phyloP scores from a whole-genome alignment of 2,113 vertebrate genomes.

The Tamias sibiricus region DNA sequence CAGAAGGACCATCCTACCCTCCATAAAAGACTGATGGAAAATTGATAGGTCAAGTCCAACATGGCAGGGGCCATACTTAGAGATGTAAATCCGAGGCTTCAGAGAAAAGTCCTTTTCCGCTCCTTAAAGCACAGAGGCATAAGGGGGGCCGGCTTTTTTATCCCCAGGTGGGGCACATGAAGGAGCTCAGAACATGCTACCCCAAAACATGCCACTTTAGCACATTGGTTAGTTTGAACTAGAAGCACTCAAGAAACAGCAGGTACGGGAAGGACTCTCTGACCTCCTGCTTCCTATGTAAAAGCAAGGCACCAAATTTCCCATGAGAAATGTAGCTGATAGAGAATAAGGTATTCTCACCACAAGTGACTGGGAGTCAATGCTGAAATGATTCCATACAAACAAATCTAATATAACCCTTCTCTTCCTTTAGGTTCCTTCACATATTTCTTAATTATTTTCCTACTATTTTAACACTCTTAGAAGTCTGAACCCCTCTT shows the following conservation, averaged over 20 bases:
- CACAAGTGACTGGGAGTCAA: neutral
- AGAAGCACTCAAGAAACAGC: neutral
- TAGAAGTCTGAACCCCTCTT: neutral
- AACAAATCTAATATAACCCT: neutral
- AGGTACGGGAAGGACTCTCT: neutral
- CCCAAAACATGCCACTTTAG: neutral
- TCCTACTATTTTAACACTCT: neutral
- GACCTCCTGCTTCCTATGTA: neutral
- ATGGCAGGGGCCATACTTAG: neutral
- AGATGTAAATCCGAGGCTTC: neutral
- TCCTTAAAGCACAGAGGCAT: neutral
- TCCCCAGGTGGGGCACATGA: neutral
- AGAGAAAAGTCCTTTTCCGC: neutral
- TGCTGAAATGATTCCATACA: neutral
- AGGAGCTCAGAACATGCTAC: neutral
- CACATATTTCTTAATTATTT: neutral
- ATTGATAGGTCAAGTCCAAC: neutral
- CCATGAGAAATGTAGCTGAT: neutral
- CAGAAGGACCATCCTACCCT: neutral
- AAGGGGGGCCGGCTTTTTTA: neutral
- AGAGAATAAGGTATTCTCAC: neutral
- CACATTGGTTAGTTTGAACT: neutral
- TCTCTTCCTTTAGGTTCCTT: neutral
- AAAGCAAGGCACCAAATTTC: neutral
- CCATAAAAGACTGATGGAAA: neutral